Evolutionary conservation across 2,888 invertebrate genomes (phyloP), one percentile per base, ranked within the genome.

Genomic region (Priocnemis perturbator): DNA sequence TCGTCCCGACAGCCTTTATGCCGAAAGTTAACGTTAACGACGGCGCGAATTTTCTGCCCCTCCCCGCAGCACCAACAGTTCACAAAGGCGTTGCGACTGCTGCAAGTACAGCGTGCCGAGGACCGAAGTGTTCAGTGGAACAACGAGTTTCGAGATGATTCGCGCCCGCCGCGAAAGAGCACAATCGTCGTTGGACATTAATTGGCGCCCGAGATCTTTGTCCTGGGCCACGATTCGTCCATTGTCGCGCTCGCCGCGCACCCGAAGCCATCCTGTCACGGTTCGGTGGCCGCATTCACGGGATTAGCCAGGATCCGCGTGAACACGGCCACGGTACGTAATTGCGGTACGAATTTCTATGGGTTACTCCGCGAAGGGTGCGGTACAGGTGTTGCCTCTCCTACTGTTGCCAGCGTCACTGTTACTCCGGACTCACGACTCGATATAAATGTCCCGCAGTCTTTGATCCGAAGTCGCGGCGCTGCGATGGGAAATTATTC

Each of bases 121-220:
- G 14, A 11, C n/a, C 17, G 17, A 50, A 19, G 50, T 19, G 50
- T 26, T 3, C 26, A 26, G 17, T 1, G 14, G 2, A 50, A 5
- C 4, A 50, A 50, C 50, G 50, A 50, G 50, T 50, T 37, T 37
- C 50, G 50, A 50, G 17, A 50, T 50, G 50, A 23, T 53, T 15
- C 23, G 48, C n/a, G n/a, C 26, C 11, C 17, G 20, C 50, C 60
- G 64, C 67, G 69, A 81, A 80, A 79, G 81, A 81, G 77, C 79
- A 79, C 81, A 83, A 81, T 82, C 81, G 81, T 83, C 82, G 86
- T 86, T 80, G 86, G 85, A 87, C 89, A 87, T 87, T 88, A 89
- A 89, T 89, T 89, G 88, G 87, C 84, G 82, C 81, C 78, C 77
- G 86, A 84, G 86, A 88, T 89, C 88, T 88, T 88, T 88, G 88